Evolutionary conservation across 2,797 vertebrate genomes (phyloP).

Genomic region (Oreortyx pictus): DNA sequence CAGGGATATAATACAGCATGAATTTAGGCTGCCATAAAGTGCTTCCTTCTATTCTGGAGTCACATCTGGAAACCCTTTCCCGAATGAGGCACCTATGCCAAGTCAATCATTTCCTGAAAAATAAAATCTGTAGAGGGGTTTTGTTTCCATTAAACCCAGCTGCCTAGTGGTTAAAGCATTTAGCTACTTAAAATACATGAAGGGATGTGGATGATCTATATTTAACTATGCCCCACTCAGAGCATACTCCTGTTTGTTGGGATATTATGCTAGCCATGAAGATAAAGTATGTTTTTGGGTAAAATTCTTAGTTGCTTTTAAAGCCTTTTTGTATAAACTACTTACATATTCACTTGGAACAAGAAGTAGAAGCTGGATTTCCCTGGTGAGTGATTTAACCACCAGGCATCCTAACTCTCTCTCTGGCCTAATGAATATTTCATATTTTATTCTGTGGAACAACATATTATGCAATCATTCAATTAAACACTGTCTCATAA

Average conservation of each 20-base stretch:
- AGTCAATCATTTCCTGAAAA: conserved; percentile 40
- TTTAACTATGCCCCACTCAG: neutral
- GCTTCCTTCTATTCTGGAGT: conserved; percentile 29
- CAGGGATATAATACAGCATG: neutral
- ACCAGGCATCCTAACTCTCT: conserved; percentile 58
- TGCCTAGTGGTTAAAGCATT: neutral
- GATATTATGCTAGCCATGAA: neutral
- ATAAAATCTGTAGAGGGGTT: neutral
- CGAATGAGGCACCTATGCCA: conserved; percentile 35
- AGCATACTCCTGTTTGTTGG: neutral
- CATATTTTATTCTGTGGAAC: conserved; percentile 70
- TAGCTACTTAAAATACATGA: neutral
- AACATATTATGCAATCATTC: conserved; percentile 75
- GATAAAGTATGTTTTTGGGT: neutral
- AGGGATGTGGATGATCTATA: neutral
- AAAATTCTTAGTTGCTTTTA: conserved; percentile 30
- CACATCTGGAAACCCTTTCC: conserved; percentile 53
- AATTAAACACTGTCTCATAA: conserved; percentile 72
- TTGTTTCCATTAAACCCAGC: conserved; percentile 29
- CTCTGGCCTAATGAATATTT: conserved; percentile 72
- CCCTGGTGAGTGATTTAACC: conserved; percentile 63
- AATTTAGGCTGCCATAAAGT: neutral
- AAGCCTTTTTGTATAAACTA: conserved; percentile 29
- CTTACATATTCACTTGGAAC: conserved; percentile 48
- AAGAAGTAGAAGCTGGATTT: conserved; percentile 49